Conservation (phyloP, 2,113 vertebrate genomes). For the Corythaeola cristata region DNA sequence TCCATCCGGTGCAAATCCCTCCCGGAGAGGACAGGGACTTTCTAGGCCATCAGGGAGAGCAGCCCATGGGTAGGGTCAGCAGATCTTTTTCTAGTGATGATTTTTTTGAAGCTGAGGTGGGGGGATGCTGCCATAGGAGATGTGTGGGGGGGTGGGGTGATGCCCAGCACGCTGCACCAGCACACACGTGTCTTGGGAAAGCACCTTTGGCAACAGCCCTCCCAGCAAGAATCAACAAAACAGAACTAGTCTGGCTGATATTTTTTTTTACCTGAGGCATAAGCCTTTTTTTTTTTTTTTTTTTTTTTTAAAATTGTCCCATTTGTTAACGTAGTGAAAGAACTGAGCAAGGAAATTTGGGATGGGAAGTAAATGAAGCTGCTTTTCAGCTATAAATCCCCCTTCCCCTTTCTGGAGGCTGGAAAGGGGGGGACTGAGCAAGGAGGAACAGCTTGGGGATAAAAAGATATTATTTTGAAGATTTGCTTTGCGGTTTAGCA, state of each 20-base stretch:
- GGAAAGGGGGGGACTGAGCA: not conserved
- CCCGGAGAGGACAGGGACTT: accelerated
- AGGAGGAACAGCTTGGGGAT: not conserved
- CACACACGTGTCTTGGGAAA: accelerated
- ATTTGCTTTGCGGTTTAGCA: not conserved
- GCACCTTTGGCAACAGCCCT: not conserved
- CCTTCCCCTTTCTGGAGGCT: not conserved
- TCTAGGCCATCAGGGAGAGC: too few species aligned
- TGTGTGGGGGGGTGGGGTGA: accelerated
- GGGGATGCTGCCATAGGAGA: accelerated
- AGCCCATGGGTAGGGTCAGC: accelerated
- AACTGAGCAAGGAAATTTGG: not conserved
- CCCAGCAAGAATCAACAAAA: not conserved
- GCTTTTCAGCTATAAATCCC: not conserved
- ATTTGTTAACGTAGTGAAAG: not conserved
- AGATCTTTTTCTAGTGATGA: not conserved
- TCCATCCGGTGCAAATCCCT: too few species aligned
- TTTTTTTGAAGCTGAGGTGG: not conserved
- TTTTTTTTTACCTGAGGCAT: not conserved
- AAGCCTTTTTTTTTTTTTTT: not conserved
- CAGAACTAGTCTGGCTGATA: not conserved
- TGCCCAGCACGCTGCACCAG: not conserved
- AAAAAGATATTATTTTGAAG: not conserved
- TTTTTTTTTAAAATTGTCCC: not conserved
- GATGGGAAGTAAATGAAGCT: not conserved